Evolutionary conservation across 2,888 invertebrate species (phyloP).

Genomic region (Apoda limacodes): DNA sequence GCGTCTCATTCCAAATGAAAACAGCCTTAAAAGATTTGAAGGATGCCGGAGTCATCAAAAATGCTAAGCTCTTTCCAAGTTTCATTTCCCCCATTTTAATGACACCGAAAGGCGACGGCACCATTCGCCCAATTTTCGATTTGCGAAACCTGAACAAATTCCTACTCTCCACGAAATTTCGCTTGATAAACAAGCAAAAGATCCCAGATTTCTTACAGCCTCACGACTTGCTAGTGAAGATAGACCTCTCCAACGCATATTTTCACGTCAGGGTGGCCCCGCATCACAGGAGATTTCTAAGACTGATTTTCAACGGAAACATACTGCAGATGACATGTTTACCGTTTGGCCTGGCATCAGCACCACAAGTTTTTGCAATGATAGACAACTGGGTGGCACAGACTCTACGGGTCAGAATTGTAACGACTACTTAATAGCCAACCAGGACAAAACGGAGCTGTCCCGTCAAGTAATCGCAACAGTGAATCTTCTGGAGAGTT

Average conservation of each 20-base stretch:
- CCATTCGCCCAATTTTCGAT: conserved; percentile 12
- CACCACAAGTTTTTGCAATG: conserved; percentile 8
- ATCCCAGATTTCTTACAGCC: conserved; percentile 18
- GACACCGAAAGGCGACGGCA: conserved; percentile 19
- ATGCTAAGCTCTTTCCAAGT: conserved; percentile 4
- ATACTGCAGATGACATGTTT: conserved; percentile 7
- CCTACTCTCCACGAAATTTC: conserved; percentile 14
- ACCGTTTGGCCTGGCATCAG: conserved; percentile 11
- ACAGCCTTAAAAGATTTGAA: conserved; percentile 6
- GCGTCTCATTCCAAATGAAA: conserved; percentile 6
- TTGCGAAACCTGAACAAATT: conserved; percentile 11
- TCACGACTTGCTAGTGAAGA: conserved; percentile 5
- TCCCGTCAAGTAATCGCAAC: no score
- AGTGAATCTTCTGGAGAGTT: no score
- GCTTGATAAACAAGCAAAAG: conserved; percentile 14
- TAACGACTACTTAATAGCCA: no score
- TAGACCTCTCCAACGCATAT: conserved; percentile 6
- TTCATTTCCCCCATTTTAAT: conserved; percentile 19
- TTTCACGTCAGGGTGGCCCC: conserved; percentile 6
- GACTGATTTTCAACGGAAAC: conserved; percentile 6
- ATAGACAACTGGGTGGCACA: conserved; percentile 12
- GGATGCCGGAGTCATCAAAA: conserved; percentile 7
- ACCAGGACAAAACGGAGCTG: no score
- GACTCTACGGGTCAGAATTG: conserved; percentile 6
- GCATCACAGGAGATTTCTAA: conserved; percentile 7